A percentile compares a stretch with the other conserved stretches of the same genome.
Evolutionary conservation across 2,888 invertebrate genomes (phyloP).

Genomic region (Caenorhabditis uteleia): DNA sequence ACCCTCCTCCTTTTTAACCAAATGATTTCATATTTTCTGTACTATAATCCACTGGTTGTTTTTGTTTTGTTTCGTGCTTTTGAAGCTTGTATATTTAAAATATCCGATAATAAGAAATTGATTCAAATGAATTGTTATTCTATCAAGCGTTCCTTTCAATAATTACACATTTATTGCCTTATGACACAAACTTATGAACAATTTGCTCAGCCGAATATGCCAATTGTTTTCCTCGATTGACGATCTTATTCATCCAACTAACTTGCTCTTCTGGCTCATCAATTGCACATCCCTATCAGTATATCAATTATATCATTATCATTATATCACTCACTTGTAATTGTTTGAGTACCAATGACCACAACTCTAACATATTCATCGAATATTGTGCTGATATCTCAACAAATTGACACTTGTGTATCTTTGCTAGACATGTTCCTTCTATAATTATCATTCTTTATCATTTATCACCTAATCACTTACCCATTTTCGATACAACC

Average conservation of each 20-base stretch:
- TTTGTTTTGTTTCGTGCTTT: too few species aligned
- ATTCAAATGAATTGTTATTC: too few species aligned
- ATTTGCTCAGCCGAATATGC: conserved; percentile 65
- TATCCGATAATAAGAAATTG: too few species aligned
- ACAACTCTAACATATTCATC: conserved; percentile 59
- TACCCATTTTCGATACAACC: conserved; percentile 61
- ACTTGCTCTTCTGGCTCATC: too few species aligned
- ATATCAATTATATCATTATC: too few species aligned
- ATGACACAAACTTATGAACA: conserved; percentile 34
- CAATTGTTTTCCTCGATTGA: conserved; percentile 56
- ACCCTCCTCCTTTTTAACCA: too few species aligned
- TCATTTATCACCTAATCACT: not conserved
- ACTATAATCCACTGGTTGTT: too few species aligned
- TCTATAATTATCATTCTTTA: conserved; percentile 42
- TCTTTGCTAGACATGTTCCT: conserved; percentile 64
- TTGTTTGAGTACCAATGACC: conserved; percentile 56
- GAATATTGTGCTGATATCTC: conserved; percentile 61
- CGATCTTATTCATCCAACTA: conserved; percentile 52
- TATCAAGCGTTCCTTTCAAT: too few species aligned
- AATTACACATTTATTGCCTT: not conserved
- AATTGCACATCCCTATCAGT: conserved; percentile 2
- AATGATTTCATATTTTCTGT: too few species aligned
- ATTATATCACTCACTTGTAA: too few species aligned
- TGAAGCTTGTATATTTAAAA: too few species aligned
- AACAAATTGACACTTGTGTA: conserved; percentile 63